Evolutionary conservation across 2,113 vertebrate species (phyloP).

Genomic region (Empidonax alnorum): DNA sequence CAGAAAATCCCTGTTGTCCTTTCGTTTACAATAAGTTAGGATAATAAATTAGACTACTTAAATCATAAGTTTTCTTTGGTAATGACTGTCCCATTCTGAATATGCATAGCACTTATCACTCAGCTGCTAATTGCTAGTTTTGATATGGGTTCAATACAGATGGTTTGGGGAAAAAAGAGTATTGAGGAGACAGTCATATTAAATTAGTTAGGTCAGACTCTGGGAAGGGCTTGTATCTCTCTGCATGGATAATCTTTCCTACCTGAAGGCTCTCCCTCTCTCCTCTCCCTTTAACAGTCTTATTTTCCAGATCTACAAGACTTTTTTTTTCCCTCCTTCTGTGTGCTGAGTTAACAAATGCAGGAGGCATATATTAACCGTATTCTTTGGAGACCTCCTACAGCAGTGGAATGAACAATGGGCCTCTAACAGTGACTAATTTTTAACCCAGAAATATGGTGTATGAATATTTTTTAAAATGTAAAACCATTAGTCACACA

Average conservation of each 20-base stretch:
- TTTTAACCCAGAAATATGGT: conserved; percentile 8
- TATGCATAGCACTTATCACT: background rate
- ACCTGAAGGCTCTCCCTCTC: background rate
- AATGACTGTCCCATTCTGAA: background rate
- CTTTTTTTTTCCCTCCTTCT: background rate
- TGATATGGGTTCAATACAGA: background rate
- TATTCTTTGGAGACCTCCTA: conserved; percentile 50
- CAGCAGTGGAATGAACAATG: conserved; percentile 43
- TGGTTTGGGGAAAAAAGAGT: accelerated
- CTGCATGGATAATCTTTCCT: background rate
- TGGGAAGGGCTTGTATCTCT: background rate
- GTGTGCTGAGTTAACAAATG: conserved; percentile 19
- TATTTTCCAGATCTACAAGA: background rate
- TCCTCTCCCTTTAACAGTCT: background rate
- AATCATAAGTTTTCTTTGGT: background rate
- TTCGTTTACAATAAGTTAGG: background rate
- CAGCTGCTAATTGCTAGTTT: background rate
- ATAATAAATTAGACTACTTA: background rate
- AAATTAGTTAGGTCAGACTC: background rate
- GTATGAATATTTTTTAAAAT: conserved; percentile 37
- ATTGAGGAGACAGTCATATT: background rate
- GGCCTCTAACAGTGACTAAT: conserved; percentile 26
- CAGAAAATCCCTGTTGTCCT: background rate
- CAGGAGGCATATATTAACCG: conserved; percentile 23
- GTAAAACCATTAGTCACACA: conserved; percentile 56